Percentiles rank a stretch among this genome's conserved stretches.
Evolutionary conservation across 2,888 invertebrate genomes (phyloP).

Genomic region (Leptodirus hochenwartii): DNA sequence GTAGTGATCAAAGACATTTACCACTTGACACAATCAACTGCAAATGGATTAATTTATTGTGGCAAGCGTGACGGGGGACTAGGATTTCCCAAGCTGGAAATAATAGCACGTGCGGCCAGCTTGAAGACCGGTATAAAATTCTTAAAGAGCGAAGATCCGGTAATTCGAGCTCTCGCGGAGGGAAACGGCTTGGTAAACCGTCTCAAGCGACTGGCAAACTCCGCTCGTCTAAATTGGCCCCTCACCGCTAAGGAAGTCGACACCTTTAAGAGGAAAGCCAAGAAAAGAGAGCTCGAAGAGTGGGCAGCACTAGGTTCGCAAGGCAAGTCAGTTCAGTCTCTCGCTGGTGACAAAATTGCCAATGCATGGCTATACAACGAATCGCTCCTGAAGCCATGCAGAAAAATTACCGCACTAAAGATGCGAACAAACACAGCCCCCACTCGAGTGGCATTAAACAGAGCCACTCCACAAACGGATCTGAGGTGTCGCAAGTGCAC

Average conservation of each 20-base stretch:
- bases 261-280: constrained; percentile 9
- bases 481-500: constrained; percentile 17
- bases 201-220: constrained; percentile 13
- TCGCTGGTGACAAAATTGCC: constrained; percentile 14
- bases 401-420: constrained; percentile 16
- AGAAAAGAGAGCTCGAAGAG: constrained; percentile 16
- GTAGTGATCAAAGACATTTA: constrained; percentile 14
- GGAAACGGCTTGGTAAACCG: constrained; percentile 13
- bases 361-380: constrained; percentile 15
- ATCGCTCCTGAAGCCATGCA: constrained; percentile 16
- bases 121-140: constrained; percentile 11
- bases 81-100: constrained; percentile 17
- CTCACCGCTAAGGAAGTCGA: constrained; percentile 8
- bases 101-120: constrained; percentile 10
- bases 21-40: constrained; percentile 16
- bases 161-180: constrained; percentile 15
- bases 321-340: constrained; percentile 16
- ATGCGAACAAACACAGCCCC: constrained; percentile 17
- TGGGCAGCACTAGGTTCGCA: constrained; percentile 15
- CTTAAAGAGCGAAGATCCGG: constrained; percentile 12
- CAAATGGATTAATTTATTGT: constrained; percentile 16
- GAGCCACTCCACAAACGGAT: constrained; percentile 14
- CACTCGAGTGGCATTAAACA: constrained; percentile 14
- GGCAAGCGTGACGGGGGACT: constrained; percentile 19
- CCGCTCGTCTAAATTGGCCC: constrained; percentile 14